Evolutionary conservation across 1,140 invertebrate genomes (phyloP), one percentile per base, ranked within the genome.

Genomic region (Euschistus heros): DNA sequence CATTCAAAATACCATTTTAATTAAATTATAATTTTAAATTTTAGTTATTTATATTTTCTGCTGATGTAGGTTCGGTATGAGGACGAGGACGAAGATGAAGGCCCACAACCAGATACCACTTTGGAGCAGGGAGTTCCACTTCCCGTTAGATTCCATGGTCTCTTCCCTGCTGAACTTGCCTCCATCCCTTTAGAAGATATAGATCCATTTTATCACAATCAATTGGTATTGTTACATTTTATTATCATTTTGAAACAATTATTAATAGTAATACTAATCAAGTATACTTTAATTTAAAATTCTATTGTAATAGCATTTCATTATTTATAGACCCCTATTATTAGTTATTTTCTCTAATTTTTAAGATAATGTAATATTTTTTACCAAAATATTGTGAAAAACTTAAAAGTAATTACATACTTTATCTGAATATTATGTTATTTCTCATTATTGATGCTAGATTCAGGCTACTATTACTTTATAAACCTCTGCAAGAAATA

Each of bases 101-200:
- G 89, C 76, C 90, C 91, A 74, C 89, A 92, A 80, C 89, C 92
- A 75, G 92, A 95, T 80, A 84, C 88, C 72, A 90, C 88, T 78
- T 82, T 95, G 80, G 92, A 94, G 81, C 90, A 92, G 81, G 92
- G 92, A 73, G 84, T 87, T 76, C 88, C 91, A 69, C 79, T 94
- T 77, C 91, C 91, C 74, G 88, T 91, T 78, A 84, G 89, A 77
- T 79, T 94, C 80, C 88, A 92, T 78, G 86, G 88, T 78, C 84
- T 85, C 75, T 94, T 95, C 80, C 91, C 92, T 73, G 81, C 87
- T 72, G 92, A 95, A 81, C 81, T 95, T 78, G 81, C 90, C 76
- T 92, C 90, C 78, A 92, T 87, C 76, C 92, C 92, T 75, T 86
- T 96, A 78, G 92, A 95, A 82, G 92, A 96, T 84, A 92, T 96